Percentiles rank a stretch among this genome's conserved stretches.
Evolutionary conservation across 1,140 invertebrate genomes (phyloP).

Genomic region (Trachymyrmex cornetzi): DNA sequence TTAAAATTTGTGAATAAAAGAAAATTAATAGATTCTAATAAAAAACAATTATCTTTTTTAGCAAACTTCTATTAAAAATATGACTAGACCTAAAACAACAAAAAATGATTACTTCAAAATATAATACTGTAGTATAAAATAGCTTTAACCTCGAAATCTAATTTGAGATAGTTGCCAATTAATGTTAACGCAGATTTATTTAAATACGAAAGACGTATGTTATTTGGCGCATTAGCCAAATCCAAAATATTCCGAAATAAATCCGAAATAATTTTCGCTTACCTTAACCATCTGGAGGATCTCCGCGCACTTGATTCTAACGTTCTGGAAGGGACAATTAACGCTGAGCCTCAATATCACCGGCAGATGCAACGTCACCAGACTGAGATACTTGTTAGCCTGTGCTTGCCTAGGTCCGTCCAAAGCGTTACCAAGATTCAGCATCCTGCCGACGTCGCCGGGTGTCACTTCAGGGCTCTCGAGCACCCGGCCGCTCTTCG

Average conservation of each 20-base stretch:
- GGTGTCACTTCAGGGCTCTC: conserved; percentile 83
- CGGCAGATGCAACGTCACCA: conserved; percentile 88
- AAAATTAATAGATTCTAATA: not conserved
- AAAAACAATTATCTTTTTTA: not conserved
- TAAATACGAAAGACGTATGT: conserved; percentile 15
- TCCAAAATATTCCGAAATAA: not conserved
- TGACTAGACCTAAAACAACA: not conserved
- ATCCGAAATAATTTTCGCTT: conserved; percentile 66
- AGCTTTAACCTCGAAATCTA: conserved; percentile 21
- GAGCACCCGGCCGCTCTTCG: conserved; percentile 79
- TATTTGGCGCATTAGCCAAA: not conserved
- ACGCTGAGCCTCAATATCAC: conserved; percentile 88
- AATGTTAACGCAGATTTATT: conserved; percentile 36
- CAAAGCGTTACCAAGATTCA: conserved; percentile 85
- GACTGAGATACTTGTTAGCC: conserved; percentile 86
- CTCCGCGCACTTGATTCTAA: conserved; percentile 87
- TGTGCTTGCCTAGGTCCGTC: conserved; percentile 85
- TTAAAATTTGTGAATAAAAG: not conserved
- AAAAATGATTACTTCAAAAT: not conserved
- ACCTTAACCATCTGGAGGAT: conserved; percentile 88
- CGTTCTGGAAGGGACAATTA: conserved; percentile 88
- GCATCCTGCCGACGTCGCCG: conserved; percentile 85
- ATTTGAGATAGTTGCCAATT: conserved; percentile 27
- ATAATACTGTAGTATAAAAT: not conserved
- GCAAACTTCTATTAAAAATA: not conserved